phyloP scores from a whole-genome alignment of 2,797 vertebrate species.

The Enoplosus armatus region DNA sequence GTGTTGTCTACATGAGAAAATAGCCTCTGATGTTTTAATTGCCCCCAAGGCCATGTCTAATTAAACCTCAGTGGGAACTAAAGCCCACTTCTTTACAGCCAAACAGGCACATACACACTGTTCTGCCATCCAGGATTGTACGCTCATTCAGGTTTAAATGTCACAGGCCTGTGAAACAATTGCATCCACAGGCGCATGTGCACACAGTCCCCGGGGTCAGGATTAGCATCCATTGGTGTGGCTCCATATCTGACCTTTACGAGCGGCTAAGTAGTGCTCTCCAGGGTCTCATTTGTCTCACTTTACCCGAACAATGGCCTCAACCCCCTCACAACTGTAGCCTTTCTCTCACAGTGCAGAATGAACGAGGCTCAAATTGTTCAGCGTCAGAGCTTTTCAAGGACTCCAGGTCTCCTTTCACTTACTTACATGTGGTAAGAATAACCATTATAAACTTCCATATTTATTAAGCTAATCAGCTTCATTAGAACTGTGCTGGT shows the following conservation, averaged over 20 bases:
- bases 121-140: constrained; percentile 61
- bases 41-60: constrained; percentile 65
- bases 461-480: neutral
- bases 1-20: constrained; percentile 31
- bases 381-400: constrained; percentile 25
- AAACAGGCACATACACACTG: constrained; percentile 46
- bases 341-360: constrained; percentile 24
- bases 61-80: constrained; percentile 68
- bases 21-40: constrained; percentile 70
- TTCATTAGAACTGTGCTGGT: neutral
- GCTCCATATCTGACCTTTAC: constrained; percentile 85
- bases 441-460: neutral
- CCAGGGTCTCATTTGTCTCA: constrained; percentile 82
- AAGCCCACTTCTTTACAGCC: constrained; percentile 50
- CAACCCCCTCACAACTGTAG: constrained; percentile 51
- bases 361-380: constrained; percentile 21
- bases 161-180: constrained; percentile 83
- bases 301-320: constrained; percentile 67
- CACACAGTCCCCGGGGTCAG: constrained; percentile 76
- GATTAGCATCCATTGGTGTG: constrained; percentile 81
- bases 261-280: constrained; percentile 77
- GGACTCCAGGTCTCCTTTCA: constrained; percentile 7
- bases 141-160: constrained; percentile 80
- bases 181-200: constrained; percentile 69
- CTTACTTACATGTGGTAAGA: neutral